A percentile compares a stretch with the other conserved stretches of the same genome.
Evolutionary conservation across 1,140 invertebrate genomes (phyloP).

Genomic region (Heliconius nattereri): DNA sequence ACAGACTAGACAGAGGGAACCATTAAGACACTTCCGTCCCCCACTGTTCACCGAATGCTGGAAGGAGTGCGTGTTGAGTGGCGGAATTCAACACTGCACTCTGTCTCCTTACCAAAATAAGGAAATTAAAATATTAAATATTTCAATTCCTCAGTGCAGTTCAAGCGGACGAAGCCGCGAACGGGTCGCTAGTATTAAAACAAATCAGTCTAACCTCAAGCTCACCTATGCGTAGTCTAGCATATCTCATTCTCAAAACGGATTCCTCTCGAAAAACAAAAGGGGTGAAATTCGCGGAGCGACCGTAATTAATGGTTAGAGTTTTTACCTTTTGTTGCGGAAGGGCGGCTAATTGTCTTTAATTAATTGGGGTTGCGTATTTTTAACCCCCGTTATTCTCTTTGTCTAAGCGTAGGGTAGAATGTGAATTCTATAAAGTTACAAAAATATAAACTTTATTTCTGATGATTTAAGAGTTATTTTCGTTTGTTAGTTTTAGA

Average conservation of each 20-base stretch:
- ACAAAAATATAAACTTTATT: not conserved
- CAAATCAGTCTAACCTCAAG: not conserved
- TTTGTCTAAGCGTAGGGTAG: conserved; percentile 46
- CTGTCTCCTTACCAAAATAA: too few species aligned
- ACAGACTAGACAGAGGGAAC: too few species aligned
- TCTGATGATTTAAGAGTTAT: not conserved
- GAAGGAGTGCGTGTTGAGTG: too few species aligned
- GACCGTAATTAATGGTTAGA: conserved; percentile 70
- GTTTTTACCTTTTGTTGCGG: conserved; percentile 76
- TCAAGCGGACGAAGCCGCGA: too few species aligned
- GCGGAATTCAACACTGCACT: too few species aligned
- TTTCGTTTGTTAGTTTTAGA: not conserved
- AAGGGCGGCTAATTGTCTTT: conserved; percentile 74
- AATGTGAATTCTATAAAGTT: not conserved
- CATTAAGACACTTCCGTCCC: too few species aligned
- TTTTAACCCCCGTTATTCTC: conserved; percentile 44
- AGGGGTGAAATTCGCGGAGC: conserved; percentile 51
- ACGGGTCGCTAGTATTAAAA: too few species aligned
- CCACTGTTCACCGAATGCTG: too few species aligned
- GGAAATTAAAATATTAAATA: too few species aligned
- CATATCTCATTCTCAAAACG: conserved; percentile 37
- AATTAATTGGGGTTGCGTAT: conserved; percentile 67
- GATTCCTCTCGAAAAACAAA: conserved; percentile 58
- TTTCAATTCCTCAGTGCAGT: too few species aligned
- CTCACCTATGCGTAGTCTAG: conserved; percentile 15